Evolutionary conservation across 2,797 vertebrate species (phyloP).

Genomic region (Hoplostethus atlanticus): DNA sequence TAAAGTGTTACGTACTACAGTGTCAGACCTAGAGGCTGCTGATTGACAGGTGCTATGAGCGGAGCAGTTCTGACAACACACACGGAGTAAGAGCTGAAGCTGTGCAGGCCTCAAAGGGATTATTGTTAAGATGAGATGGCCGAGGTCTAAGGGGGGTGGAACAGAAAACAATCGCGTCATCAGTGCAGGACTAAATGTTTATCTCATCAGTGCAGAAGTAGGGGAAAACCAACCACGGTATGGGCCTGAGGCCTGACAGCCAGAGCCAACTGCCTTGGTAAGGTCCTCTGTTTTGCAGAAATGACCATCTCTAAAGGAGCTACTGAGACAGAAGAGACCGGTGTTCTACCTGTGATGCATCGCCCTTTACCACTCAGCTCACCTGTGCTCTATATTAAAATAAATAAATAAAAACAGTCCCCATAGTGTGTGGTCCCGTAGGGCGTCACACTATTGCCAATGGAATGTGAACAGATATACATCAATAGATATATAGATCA

Average conservation of each 20-base stretch:
- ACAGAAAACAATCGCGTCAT: constrained; percentile 1
- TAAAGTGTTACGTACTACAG: not conserved
- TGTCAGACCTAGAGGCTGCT: not conserved
- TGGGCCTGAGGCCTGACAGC: not conserved
- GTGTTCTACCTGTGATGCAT: not conserved
- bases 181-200: constrained; percentile 2
- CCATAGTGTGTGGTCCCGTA: not conserved
- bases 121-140: not conserved
- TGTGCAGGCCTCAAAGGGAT: no score
- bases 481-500: not conserved
- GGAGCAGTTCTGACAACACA: not conserved
- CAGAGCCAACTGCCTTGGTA: not conserved
- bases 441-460: not conserved
- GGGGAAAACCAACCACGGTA: not conserved
- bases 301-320: not conserved
- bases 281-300: not conserved
- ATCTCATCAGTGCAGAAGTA: not conserved
- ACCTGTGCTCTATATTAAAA: not conserved
- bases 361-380: not conserved
- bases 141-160: not conserved
- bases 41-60: not conserved
- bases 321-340: not conserved
- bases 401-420: not conserved
- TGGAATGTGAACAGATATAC: not conserved
- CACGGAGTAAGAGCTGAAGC: no score